A percentile compares a stretch with the other conserved stretches of the same genome.
Evolutionary conservation across 2,888 invertebrate genomes (phyloP).

Genomic region (Agonopterix heracliana): DNA sequence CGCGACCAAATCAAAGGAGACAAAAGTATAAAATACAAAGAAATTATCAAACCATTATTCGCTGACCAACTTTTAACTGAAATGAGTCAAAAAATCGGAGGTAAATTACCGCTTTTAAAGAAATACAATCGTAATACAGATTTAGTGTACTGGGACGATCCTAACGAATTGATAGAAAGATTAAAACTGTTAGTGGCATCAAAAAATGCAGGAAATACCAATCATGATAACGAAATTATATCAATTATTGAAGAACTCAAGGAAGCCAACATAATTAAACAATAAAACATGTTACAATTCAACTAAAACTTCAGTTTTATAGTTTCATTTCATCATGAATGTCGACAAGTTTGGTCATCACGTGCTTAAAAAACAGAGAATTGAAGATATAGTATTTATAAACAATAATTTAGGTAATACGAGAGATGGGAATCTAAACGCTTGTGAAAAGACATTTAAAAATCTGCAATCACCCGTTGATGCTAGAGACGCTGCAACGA

Average conservation of each 20-base stretch:
- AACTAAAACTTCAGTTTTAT: too few relatives aligned
- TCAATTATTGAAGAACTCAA: conserved; percentile 27
- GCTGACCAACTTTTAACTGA: neutral
- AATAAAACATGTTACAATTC: too few relatives aligned
- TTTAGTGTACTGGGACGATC: conserved; percentile 22
- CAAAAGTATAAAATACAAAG: conserved; percentile 11
- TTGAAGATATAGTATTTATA: too few relatives aligned
- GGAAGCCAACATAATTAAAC: conserved; percentile 15
- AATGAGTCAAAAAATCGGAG: conserved; percentile 1
- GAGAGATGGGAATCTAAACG: too few relatives aligned
- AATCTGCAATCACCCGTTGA: too few relatives aligned
- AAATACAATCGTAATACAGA: conserved; percentile 10
- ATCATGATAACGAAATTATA: conserved; percentile 29
- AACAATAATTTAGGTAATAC: too few relatives aligned
- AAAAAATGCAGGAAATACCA: conserved; percentile 18
- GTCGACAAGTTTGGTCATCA: too few relatives aligned
- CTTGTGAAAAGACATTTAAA: too few relatives aligned
- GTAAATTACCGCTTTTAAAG: conserved; percentile 11
- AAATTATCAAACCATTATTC: conserved; percentile 7
- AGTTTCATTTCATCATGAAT: too few relatives aligned
- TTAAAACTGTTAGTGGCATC: conserved; percentile 18
- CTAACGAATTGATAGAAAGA: conserved; percentile 19
- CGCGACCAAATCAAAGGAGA: conserved; percentile 11
- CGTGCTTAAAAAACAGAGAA: too few relatives aligned
- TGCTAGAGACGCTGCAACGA: too few relatives aligned